A percentile compares a stretch with the other conserved stretches of the same genome.
These are phyloP conservation scores for Heterodera schachtii DNA, from an alignment of 1,140 invertebrate species.

Conservation along the genomic window DNA sequence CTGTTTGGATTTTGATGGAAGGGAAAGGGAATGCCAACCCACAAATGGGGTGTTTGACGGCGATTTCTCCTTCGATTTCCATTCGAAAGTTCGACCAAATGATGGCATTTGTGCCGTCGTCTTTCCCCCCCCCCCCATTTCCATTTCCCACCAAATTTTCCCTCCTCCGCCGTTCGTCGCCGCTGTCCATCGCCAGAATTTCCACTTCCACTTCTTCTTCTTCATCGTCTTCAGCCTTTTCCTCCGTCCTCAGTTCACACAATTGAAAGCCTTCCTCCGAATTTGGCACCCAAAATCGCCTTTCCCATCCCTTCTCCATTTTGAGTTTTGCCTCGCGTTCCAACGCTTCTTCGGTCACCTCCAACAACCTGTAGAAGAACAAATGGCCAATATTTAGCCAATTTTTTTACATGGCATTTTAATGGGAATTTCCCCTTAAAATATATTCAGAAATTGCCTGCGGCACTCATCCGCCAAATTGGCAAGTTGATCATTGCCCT, in stretches of 20 bases:
- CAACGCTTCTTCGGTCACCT: conserved; percentile 12
- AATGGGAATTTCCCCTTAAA: background rate
- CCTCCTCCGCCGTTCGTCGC: background rate
- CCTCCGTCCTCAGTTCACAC: conserved; percentile 3
- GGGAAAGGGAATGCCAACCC: background rate
- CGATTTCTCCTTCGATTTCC: too few relatives aligned
- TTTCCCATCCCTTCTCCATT: conserved; percentile 13
- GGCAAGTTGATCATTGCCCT: background rate
- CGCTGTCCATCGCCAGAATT: background rate
- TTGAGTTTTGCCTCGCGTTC: conserved; percentile 21
- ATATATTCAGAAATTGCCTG: background rate
- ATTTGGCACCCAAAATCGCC: conserved; percentile 17
- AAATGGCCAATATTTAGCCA: background rate
- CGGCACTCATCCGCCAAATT: background rate
- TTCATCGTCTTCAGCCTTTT: background rate
- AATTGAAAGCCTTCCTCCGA: background rate
- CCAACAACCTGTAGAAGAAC: conserved; percentile 8
- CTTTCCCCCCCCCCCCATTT: too few relatives aligned
- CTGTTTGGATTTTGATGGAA: background rate
- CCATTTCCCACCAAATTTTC: background rate
- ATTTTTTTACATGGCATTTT: background rate
- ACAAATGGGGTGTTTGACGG: background rate
- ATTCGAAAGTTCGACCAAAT: too few relatives aligned
- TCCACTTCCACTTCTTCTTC: background rate
- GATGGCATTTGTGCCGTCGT: too few relatives aligned